Evolutionary conservation across 1,140 invertebrate genomes (phyloP).

Genomic region (Ridgeia piscesae): DNA sequence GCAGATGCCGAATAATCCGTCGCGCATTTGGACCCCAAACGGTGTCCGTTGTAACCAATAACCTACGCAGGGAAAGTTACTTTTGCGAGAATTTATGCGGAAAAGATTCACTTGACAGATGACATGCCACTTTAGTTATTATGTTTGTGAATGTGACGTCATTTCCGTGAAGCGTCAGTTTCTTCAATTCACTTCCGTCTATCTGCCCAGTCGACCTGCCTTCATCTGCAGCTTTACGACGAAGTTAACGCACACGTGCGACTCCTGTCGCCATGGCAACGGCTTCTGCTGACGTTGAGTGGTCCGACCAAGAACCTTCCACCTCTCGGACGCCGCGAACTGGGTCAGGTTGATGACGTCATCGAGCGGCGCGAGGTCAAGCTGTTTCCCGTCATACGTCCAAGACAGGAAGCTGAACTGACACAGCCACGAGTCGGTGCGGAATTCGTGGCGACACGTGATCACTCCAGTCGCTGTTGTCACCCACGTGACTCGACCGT

Average conservation of each 20-base stretch:
- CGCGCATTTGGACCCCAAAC: too few species aligned
- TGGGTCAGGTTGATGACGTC: neutral
- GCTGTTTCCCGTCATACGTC: neutral
- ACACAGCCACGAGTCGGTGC: conserved; percentile 10
- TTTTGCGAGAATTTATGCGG: too few species aligned
- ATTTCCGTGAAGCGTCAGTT: neutral
- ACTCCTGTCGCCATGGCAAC: neutral
- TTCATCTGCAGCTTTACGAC: neutral
- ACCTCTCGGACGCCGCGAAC: neutral
- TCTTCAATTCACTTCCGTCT: neutral
- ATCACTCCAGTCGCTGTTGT: neutral
- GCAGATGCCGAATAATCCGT: too few species aligned
- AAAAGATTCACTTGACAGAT: too few species aligned
- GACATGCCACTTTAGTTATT: too few species aligned
- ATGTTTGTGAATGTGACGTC: too few species aligned
- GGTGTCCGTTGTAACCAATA: too few species aligned
- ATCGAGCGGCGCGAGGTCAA: neutral
- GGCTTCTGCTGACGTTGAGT: neutral
- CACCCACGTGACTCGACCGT: neutral
- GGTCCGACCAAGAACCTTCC: neutral
- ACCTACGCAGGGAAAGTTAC: too few species aligned
- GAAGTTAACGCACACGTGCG: neutral
- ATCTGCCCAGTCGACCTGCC: neutral
- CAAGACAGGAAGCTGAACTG: conserved; percentile 3
- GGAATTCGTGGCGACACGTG: conserved; percentile 17